These are phyloP conservation scores for Diarsia rubi DNA, from an alignment of 2,888 invertebrate genomes.

Conservation along the genomic window DNA sequence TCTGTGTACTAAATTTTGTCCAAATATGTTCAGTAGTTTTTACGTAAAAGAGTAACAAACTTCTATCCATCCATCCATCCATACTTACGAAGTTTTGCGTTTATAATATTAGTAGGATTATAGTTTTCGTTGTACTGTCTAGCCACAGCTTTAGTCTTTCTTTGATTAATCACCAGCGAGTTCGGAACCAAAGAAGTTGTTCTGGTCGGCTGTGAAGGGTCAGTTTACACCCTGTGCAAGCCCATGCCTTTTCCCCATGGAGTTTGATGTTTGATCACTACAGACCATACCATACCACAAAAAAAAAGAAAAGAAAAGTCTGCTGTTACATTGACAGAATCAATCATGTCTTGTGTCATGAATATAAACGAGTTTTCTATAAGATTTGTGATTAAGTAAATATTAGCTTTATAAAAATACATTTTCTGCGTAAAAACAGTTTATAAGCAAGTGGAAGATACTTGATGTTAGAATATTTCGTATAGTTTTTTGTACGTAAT, in stretches of 20 bases:
- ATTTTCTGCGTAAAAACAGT: constrained; percentile 9
- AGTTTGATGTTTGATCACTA: neutral
- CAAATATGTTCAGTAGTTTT: too few species aligned
- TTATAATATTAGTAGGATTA: too few species aligned
- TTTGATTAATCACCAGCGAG: neutral
- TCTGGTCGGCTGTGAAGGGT: neutral
- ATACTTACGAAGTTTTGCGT: too few species aligned
- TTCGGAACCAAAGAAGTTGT: neutral
- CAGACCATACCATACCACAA: neutral
- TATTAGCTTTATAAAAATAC: constrained; percentile 28
- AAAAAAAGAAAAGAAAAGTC: constrained; percentile 4
- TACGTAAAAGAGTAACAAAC: too few species aligned
- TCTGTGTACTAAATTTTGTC: too few species aligned
- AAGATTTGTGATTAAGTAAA: constrained; percentile 36
- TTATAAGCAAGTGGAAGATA: neutral
- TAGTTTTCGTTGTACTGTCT: too few species aligned
- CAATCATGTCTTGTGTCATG: constrained; percentile 41
- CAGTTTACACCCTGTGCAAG: neutral
- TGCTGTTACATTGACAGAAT: constrained; percentile 26
- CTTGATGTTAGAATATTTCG: constrained; percentile 20
- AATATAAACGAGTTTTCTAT: constrained; percentile 40
- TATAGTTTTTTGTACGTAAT: constrained; percentile 37
- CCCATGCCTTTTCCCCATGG: neutral
- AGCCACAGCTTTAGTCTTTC: neutral
- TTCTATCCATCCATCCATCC: too few species aligned